Evolutionary conservation across 2,888 invertebrate genomes (phyloP), one percentile per base, ranked within the genome.

Genomic region (Panzeria rudis): DNA sequence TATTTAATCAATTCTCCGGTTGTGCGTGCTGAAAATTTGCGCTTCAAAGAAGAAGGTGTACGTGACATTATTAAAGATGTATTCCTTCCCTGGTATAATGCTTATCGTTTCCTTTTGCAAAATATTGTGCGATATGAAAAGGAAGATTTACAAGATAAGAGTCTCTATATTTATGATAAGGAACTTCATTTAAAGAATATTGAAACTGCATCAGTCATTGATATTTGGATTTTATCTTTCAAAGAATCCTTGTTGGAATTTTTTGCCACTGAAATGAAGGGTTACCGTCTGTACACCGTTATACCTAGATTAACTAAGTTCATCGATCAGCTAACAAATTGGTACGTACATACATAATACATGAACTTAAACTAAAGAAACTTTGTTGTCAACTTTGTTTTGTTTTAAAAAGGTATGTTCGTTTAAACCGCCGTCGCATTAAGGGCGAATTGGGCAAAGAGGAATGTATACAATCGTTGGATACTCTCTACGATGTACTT

Each of bases 1-100:
- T 99, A 99, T 92, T 94, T 99, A 76, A 97, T 99, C 85, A 99
- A 98, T 93, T 99, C 99, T 0, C 99, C 99, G 0, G 99, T 99
- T 6, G 99, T 99, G 0, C 94, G 98, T 87, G 99, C 98, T 0
- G 99, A 99, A 92, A 99, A 97, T 92, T 94, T 99, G 73, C 94
- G 97, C 54, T 99, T 99, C 92, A 98, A 98, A 92, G 99, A 99
- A 92, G 98, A 98, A 89, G 99, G 99, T 32, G 99, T 99, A 0
- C 94, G 97, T 75, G 98, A 99, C 92, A 95, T 99, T 3, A 95
- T 99, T 73, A 99, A 99, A 93, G 99, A 99, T 91, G 98, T 99
- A 0, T 98, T 99, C 90, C 93, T 99, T 78, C 99, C 99, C 0
- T 99, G 99, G 99, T 97, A 96, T 89, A 97, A 97, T 91, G 97